Percentiles rank a stretch among this genome's conserved stretches.
Evolutionary conservation across 2,888 invertebrate species (phyloP).

Genomic region (Germaria angustata): DNA sequence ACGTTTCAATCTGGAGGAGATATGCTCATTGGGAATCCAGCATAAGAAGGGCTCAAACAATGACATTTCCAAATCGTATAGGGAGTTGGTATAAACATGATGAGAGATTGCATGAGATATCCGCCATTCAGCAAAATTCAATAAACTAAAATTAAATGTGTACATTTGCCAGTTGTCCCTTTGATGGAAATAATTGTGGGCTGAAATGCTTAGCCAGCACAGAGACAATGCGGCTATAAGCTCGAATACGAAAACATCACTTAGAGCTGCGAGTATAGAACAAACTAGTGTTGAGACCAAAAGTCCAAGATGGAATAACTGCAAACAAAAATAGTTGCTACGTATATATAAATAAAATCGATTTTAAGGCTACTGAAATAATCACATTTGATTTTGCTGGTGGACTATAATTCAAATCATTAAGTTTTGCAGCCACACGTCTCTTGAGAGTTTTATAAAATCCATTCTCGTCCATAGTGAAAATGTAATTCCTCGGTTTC

Average conservation of each 20-base stretch:
- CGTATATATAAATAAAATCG: too few species aligned
- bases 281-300: slow-evolving; percentile 74
- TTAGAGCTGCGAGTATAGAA: slow-evolving; percentile 73
- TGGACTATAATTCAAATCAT: slow-evolving; percentile 80
- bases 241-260: slow-evolving; percentile 72
- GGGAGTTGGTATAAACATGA: slow-evolving; percentile 88
- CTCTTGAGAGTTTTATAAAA: slow-evolving; percentile 87
- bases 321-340: not conserved
- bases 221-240: slow-evolving; percentile 82
- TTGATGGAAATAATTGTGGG: slow-evolving; percentile 89
- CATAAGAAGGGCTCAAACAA: slow-evolving; percentile 84
- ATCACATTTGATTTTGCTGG: slow-evolving; percentile 59
- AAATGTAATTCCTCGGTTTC: slow-evolving; percentile 84
- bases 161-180: slow-evolving; percentile 89
- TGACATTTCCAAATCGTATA: slow-evolving; percentile 87
- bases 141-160: slow-evolving; percentile 85
- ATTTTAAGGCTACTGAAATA: not conserved
- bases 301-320: slow-evolving; percentile 73
- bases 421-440: slow-evolving; percentile 82
- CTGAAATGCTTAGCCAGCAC: slow-evolving; percentile 82
- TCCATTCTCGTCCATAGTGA: slow-evolving; percentile 86
- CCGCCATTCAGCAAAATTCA: slow-evolving; percentile 85
- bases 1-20: slow-evolving; percentile 81
- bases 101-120: slow-evolving; percentile 88
- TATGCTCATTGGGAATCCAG: slow-evolving; percentile 82